phyloP scores from a whole-genome alignment of 2,888 invertebrate genomes.

The Chaitophorus viminalis region DNA sequence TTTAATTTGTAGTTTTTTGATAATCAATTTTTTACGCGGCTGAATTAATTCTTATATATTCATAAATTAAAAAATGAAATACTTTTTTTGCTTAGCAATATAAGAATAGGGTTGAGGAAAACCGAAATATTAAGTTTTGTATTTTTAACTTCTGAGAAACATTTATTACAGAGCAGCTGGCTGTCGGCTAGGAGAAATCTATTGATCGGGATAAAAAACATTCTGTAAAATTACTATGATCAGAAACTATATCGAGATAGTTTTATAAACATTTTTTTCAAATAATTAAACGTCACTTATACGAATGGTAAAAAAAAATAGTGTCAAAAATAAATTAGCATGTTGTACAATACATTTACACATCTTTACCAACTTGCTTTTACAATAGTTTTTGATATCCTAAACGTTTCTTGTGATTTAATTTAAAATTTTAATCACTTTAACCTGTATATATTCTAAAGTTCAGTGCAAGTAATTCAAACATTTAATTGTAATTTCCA shows the following conservation, averaged over 20 bases:
- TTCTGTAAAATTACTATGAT: too few relatives aligned
- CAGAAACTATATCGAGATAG: too few relatives aligned
- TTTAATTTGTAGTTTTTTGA: conserved; percentile 31
- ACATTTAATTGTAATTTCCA: conserved; percentile 16
- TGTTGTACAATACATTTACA: not conserved
- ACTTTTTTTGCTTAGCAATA: too few relatives aligned
- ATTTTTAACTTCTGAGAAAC: too few relatives aligned
- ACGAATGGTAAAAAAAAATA: not conserved
- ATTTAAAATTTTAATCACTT: conserved; percentile 41
- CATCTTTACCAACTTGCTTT: conserved; percentile 21
- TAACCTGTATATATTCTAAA: not conserved
- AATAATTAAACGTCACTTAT: too few relatives aligned
- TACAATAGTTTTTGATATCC: conserved; percentile 17
- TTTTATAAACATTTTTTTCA: too few relatives aligned
- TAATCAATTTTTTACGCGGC: not conserved
- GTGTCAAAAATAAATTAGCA: not conserved
- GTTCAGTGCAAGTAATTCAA: conserved; percentile 4
- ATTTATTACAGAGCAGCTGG: too few relatives aligned
- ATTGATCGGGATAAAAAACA: too few relatives aligned
- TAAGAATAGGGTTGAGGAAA: too few relatives aligned
- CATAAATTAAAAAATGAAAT: too few relatives aligned
- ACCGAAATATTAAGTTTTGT: too few relatives aligned
- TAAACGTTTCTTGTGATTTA: conserved; percentile 14
- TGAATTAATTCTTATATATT: not conserved
- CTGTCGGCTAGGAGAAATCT: too few relatives aligned